Evolutionary conservation across 2,797 vertebrate species (phyloP).

Genomic region (Rhabdomys pumilio): DNA sequence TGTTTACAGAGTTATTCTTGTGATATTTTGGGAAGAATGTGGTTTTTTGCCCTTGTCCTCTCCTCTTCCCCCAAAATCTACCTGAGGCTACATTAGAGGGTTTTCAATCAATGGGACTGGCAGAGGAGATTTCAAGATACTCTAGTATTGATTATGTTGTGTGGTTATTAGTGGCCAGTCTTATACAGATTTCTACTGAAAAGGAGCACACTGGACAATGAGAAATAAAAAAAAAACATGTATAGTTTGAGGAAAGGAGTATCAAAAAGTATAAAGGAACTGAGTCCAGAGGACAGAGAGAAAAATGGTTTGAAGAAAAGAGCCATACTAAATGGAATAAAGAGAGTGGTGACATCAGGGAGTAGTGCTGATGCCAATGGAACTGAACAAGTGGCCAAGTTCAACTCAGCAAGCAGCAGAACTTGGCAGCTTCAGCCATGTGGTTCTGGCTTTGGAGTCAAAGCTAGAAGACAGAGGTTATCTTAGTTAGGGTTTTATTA

Average conservation of each 20-base stretch:
- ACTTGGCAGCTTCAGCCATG: not conserved
- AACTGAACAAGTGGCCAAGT: not conserved
- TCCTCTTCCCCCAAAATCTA: not conserved
- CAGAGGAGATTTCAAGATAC: not conserved
- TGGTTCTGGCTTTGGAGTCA: not conserved
- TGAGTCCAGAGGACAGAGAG: not conserved
- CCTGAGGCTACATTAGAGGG: not conserved
- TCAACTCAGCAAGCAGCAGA: not conserved
- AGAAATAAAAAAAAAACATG: not conserved
- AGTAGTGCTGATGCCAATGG: not conserved
- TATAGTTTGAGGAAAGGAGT: not conserved
- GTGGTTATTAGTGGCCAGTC: not conserved
- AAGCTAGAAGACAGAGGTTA: not conserved
- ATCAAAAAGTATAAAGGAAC: too few relatives aligned
- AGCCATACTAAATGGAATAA: not conserved
- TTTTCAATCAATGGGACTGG: not conserved
- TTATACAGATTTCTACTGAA: not conserved
- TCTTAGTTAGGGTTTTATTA: too few relatives aligned
- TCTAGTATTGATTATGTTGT: not conserved
- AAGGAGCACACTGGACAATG: not conserved
- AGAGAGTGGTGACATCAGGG: not conserved
- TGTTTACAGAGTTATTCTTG: not conserved
- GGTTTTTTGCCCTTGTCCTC: not conserved
- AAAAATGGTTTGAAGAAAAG: not conserved
- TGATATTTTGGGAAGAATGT: not conserved